Evolutionary conservation across 2,797 vertebrate genomes (phyloP).

Genomic region (Notolabrus celidotus): DNA sequence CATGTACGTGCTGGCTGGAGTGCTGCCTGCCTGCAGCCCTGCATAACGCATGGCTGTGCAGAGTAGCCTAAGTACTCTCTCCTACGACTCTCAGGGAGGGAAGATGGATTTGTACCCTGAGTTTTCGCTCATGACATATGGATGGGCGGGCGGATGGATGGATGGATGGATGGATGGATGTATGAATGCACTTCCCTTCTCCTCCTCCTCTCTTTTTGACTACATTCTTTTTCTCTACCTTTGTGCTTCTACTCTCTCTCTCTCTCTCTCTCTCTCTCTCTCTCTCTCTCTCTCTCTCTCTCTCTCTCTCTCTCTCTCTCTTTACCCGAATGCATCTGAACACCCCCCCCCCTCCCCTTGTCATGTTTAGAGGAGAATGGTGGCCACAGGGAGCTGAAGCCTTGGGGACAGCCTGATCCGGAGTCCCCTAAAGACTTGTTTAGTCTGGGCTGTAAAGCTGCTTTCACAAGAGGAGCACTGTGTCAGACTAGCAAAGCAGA

Average conservation of each 20-base stretch:
- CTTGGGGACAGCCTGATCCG: constrained; percentile 66
- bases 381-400: constrained; percentile 62
- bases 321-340: constrained; percentile 45
- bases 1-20: constrained; percentile 62
- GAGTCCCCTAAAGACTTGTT: constrained; percentile 66
- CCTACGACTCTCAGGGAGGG: constrained; percentile 41
- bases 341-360: constrained; percentile 34
- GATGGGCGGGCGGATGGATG: constrained; percentile 26
- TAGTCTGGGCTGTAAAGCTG: constrained; percentile 65
- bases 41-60: constrained; percentile 59
- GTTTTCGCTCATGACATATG: constrained; percentile 58
- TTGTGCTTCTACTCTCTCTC: constrained; percentile 23
- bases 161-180: constrained; percentile 33
- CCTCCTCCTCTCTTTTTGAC: constrained; percentile 43
- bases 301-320: constrained; percentile 2
- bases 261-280: constrained; percentile 3
- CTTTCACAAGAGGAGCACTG: constrained; percentile 67
- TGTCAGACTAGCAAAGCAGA: constrained; percentile 62
- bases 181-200: constrained; percentile 24
- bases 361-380: constrained; percentile 54
- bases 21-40: constrained; percentile 58
- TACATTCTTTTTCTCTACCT: constrained; percentile 29
- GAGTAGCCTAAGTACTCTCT: constrained; percentile 48
- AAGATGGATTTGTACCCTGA: constrained; percentile 60
- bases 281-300: constrained; percentile 2